Conservation (phyloP, 2,113 vertebrate genomes). For the Urocitellus parryii region DNA sequence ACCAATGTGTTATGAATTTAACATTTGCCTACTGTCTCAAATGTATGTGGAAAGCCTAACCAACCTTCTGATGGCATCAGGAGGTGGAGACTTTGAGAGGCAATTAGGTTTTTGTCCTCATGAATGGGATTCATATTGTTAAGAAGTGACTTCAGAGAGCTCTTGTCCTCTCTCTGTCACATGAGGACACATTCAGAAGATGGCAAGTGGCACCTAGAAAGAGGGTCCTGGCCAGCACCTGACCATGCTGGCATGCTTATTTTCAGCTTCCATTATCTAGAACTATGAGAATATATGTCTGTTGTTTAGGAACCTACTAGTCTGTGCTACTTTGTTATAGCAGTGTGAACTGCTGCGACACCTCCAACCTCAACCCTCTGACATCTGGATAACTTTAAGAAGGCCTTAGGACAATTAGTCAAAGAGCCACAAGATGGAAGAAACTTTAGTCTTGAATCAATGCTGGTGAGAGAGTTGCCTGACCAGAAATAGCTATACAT, state of each 20-base stretch:
- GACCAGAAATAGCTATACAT: neutral
- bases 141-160: neutral
- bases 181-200: neutral
- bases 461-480: neutral
- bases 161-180: no score
- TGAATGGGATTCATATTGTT: neutral
- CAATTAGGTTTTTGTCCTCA: accelerated
- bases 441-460: neutral
- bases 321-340: neutral
- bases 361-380: neutral
- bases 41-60: neutral
- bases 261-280: neutral
- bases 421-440: neutral
- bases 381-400: neutral
- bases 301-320: neutral
- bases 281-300: neutral
- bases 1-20: neutral
- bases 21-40: accelerated
- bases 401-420: neutral
- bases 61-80: no score
- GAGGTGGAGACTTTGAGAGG: neutral
- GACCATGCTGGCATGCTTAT: neutral
- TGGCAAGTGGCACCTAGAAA: neutral
- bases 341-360: neutral
- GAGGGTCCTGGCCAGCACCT: neutral